Evolutionary conservation across 2,888 invertebrate genomes (phyloP).

Genomic region (Torymus tubicola): DNA sequence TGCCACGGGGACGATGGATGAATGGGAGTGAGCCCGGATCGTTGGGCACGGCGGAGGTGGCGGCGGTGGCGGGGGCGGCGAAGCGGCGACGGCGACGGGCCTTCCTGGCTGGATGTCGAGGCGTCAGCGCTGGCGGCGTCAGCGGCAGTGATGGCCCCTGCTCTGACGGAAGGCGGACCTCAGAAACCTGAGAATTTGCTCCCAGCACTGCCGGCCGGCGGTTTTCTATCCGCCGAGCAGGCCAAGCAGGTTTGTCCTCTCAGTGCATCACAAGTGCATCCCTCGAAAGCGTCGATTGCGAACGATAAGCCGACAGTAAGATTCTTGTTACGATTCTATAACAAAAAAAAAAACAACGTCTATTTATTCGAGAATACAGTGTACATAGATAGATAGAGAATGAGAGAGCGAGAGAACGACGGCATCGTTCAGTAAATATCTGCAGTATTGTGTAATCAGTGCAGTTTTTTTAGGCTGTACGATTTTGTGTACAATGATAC

Average conservation of each 20-base stretch:
- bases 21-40: slow-evolving; percentile 74
- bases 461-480: too few relatives aligned
- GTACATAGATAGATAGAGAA: background rate
- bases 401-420: slow-evolving; percentile 2
- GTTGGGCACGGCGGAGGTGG: slow-evolving; percentile 62
- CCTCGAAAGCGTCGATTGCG: slow-evolving; percentile 47
- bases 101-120: slow-evolving; percentile 75
- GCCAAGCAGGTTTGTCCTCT: slow-evolving; percentile 68
- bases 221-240: slow-evolving; percentile 74
- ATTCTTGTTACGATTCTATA: slow-evolving; percentile 25
- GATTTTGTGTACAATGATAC: too few relatives aligned
- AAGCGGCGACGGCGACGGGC: slow-evolving; percentile 68
- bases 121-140: slow-evolving; percentile 74
- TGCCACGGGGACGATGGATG: slow-evolving; percentile 69
- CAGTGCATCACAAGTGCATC: slow-evolving; percentile 46
- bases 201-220: slow-evolving; percentile 72
- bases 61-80: slow-evolving; percentile 63
- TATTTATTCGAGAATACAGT: background rate
- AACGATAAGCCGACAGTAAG: slow-evolving; percentile 51
- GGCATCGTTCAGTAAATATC: slow-evolving; percentile 41
- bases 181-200: slow-evolving; percentile 75
- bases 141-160: slow-evolving; percentile 93
- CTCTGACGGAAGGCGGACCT: slow-evolving; percentile 86
- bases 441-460: too few relatives aligned
- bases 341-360: background rate